Base-by-base conservation (phyloP, 2,888 invertebrate species). In the Cerastoderma edule region DNA sequence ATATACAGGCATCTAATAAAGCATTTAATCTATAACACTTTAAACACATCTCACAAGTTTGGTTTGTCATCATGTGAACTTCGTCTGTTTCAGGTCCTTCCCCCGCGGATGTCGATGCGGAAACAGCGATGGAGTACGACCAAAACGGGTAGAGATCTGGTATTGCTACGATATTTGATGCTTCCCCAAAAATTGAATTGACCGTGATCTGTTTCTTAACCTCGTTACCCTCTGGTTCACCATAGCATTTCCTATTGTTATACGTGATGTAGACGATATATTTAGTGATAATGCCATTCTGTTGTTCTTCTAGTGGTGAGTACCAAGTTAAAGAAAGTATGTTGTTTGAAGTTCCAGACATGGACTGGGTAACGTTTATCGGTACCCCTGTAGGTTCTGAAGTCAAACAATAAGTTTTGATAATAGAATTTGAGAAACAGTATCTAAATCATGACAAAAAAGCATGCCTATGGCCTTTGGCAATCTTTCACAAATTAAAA, bases 51-150 rank as follows among this genome's bases (percentile, higher is more conserved):
- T 60, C n/a, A 60, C 60, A 27, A 22, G 60, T 27, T 60, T 60
- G 39, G 0, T 60, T 60, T 4, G 60, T 60, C 39, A 35, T 60
- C 39, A 60, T 39, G 2, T n/a, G 19, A n/a, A 22, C 0, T 5
- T n/a, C 19, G 19, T 13, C 16, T n/a, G 57, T 22, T 39, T 24
- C 24, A 0, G 32, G 13, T 4, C 60, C 60, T 8, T n/a, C 30
- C 19, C 57, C 60, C 4, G n/a, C 39, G n/a, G 6, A 16, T 22
- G 60, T 60, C 60, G 39, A 60, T 39, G 60, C 60, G 6, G 60
- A n/a, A 2, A 60, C 39, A 39, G 39, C 13, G 4, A 60, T 39
- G 2, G 35, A 10, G n/a, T 60, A 60, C 24, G n/a, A 24, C 60
- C 60, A 35, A 39, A 19, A 60, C 6, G 60, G 24, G 39, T 33